Conservation (phyloP, 2,113 vertebrate genomes). For the Trogon melanurus region DNA sequence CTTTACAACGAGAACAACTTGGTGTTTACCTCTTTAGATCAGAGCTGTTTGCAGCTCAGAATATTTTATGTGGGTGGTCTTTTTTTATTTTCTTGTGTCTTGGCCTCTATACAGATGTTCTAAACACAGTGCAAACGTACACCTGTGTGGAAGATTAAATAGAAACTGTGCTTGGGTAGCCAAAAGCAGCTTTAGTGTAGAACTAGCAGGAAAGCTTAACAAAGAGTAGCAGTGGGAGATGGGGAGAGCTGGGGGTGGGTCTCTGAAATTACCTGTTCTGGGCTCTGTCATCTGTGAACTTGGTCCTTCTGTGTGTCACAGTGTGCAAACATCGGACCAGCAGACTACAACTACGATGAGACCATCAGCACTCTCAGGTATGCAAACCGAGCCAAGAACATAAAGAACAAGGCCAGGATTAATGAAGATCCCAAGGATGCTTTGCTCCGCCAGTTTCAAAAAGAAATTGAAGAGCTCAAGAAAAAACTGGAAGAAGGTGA, state of each 20-base stretch:
- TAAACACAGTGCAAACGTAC: neutral
- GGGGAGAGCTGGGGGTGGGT: neutral
- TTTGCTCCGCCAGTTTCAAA: slow-evolving; percentile 95
- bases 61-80: neutral
- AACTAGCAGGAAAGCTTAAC: neutral
- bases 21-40: neutral
- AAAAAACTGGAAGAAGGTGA: slow-evolving; percentile 97
- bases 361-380: slow-evolving; percentile 98
- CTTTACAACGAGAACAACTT: neutral
- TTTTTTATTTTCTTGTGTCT: neutral
- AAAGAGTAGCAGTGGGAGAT: neutral
- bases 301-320: slow-evolving; percentile 26
- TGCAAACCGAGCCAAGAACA: slow-evolving; percentile 98
- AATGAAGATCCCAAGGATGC: slow-evolving; percentile 99
- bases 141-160: rapidly evolving
- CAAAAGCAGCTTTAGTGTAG: neutral
- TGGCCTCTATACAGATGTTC: neutral
- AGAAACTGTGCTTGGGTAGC: neutral
- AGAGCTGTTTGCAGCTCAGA: neutral
- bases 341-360: slow-evolving; percentile 98
- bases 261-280: neutral
- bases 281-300: neutral
- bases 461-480: slow-evolving; percentile 98
- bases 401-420: slow-evolving; percentile 99
- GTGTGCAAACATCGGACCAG: slow-evolving; percentile 98